phyloP scores from a whole-genome alignment of 2,113 vertebrate species.

The Phyllostomus hastatus region DNA sequence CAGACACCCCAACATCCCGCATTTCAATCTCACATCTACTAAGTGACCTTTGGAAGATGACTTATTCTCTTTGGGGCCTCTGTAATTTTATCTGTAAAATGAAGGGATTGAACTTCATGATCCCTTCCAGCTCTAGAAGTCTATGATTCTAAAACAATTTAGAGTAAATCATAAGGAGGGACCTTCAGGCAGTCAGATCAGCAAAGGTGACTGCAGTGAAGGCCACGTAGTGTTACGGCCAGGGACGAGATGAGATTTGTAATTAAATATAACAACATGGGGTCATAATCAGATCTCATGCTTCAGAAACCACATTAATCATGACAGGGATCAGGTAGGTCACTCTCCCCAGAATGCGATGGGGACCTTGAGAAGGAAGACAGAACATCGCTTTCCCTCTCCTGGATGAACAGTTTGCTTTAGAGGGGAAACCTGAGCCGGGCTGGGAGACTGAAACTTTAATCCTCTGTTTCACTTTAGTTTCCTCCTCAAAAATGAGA shows the following conservation, averaged over 20 bases:
- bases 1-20: background rate
- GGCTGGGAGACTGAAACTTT: background rate
- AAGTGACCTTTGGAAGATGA: conserved; percentile 67
- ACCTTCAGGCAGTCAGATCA: conserved; percentile 61
- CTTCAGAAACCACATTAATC: conserved; percentile 71
- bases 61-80: conserved; percentile 60
- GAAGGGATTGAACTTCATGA: conserved; percentile 70
- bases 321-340: conserved; percentile 55
- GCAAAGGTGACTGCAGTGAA: conserved; percentile 55
- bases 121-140: conserved; percentile 66
- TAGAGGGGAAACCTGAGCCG: background rate
- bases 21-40: background rate
- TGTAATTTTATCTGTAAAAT: conserved; percentile 73
- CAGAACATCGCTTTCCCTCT: background rate
- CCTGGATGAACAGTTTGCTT: background rate
- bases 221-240: conserved; percentile 32
- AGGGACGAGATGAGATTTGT: conserved; percentile 63
- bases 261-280: conserved; percentile 75
- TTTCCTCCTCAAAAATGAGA: background rate
- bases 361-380: conserved; percentile 49
- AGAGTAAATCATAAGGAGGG: conserved; percentile 72
- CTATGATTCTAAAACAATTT: conserved; percentile 74
- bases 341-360: conserved; percentile 33
- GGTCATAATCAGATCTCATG: conserved; percentile 71
- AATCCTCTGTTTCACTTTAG: background rate